Conservation (phyloP, 2,888 invertebrate species). For the Aleiodes testaceus region DNA sequence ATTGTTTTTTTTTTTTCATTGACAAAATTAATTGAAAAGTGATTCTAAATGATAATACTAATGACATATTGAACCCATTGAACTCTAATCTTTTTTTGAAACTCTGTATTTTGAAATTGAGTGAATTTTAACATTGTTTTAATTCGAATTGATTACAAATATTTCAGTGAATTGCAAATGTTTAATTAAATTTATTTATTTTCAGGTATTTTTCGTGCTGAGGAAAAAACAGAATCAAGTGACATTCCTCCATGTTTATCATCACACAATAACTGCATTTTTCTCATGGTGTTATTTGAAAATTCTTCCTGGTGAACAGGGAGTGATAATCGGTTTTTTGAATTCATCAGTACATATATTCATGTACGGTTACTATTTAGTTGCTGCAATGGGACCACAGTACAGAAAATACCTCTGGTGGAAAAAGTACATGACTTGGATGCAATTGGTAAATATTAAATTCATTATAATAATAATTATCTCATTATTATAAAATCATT, state of each 20-base stretch:
- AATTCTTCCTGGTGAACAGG: constrained; percentile 79
- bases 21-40: no score
- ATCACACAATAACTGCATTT: constrained; percentile 73
- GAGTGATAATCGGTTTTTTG: constrained; percentile 80
- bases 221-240: constrained; percentile 77
- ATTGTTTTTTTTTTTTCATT: no score
- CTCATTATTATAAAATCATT: no score
- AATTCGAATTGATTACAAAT: no score
- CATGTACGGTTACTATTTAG: constrained; percentile 87
- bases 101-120: background rate
- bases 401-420: constrained; percentile 86
- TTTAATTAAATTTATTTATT: constrained; percentile 11
- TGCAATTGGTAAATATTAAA: constrained; percentile 80
- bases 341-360: constrained; percentile 86
- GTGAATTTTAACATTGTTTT: no score
- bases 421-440: constrained; percentile 87
- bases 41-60: background rate
- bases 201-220: constrained; percentile 75
- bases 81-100: background rate
- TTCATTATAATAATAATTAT: no score
- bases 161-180: background rate
- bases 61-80: constrained; percentile 14
- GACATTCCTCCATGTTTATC: constrained; percentile 77
- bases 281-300: constrained; percentile 73
- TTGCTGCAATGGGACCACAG: constrained; percentile 84